Conservation (phyloP, 2,888 invertebrate genomes). For the Limenitis camilla region DNA sequence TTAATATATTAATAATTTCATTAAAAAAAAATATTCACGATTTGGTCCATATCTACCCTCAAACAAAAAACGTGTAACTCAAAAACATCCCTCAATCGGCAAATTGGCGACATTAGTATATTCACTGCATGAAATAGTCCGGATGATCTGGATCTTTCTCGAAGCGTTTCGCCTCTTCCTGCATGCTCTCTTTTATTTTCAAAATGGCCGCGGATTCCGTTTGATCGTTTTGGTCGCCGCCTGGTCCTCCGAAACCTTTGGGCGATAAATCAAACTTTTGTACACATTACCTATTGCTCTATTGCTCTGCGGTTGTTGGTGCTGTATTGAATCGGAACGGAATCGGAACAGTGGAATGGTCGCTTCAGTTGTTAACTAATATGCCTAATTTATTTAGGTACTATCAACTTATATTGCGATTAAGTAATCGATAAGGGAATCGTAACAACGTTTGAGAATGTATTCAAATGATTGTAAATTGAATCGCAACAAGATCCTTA, state of each 20-base stretch:
- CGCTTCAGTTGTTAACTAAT: too few species aligned
- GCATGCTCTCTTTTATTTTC: constrained; percentile 99
- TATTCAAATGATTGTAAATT: too few species aligned
- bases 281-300: constrained; percentile 23
- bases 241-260: constrained; percentile 69
- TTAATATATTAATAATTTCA: too few species aligned
- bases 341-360: too few species aligned
- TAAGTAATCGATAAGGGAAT: too few species aligned
- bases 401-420: too few species aligned
- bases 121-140: constrained; percentile 97
- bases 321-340: not conserved
- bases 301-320: constrained; percentile 9
- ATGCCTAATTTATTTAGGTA: too few species aligned
- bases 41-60: not conserved
- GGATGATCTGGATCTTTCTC: constrained; percentile 98
- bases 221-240: constrained; percentile 83
- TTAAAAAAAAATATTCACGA: too few species aligned
- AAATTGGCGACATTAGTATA: constrained; percentile 8
- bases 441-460: too few species aligned
- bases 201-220: constrained; percentile 99
- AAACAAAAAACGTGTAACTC: constrained; percentile 17
- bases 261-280: constrained; percentile 26
- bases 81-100: constrained; percentile 13
- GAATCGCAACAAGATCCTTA: too few species aligned
- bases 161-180: constrained; percentile 99